Percentiles rank a stretch among this genome's conserved stretches.
phyloP scores from a whole-genome alignment of 2,888 invertebrate genomes.

The Pristionchus mayeri region DNA sequence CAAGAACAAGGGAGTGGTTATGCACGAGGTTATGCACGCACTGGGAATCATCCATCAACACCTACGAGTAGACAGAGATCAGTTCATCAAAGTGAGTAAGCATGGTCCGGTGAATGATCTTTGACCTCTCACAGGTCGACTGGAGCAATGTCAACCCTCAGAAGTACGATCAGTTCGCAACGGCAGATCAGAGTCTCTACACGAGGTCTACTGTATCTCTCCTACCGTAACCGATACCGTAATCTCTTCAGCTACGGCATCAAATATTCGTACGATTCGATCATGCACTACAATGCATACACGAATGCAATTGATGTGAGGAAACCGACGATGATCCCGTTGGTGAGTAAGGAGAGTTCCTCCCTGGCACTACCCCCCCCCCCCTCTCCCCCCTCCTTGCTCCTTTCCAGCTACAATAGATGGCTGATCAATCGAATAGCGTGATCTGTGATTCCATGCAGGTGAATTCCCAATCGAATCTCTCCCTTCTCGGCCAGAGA shows the following conservation, averaged over 20 bases:
- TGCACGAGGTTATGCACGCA: slow-evolving; percentile 72
- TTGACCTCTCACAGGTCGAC: slow-evolving; percentile 56
- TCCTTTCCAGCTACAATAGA: too few relatives aligned
- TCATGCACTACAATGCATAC: slow-evolving; percentile 64
- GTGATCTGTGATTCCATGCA: not conserved
- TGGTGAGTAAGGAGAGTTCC: slow-evolving; percentile 10
- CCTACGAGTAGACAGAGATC: slow-evolving; percentile 66
- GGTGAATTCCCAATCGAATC: not conserved
- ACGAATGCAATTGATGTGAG: slow-evolving; percentile 57
- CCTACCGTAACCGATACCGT: not conserved
- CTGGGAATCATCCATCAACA: slow-evolving; percentile 70
- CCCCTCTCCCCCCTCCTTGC: not conserved
- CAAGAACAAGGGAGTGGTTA: slow-evolving; percentile 67
- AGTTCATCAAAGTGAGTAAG: slow-evolving; percentile 57
- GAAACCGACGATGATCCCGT: slow-evolving; percentile 62
- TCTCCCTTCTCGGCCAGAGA: slow-evolving; percentile 8
- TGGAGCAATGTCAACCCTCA: slow-evolving; percentile 73
- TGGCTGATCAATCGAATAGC: not conserved
- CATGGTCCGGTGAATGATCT: not conserved
- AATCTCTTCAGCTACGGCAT: slow-evolving; percentile 56
- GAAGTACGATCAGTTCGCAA: slow-evolving; percentile 70
- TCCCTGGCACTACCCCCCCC: not conserved
- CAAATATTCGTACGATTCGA: slow-evolving; percentile 58
- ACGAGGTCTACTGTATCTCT: slow-evolving; percentile 54
- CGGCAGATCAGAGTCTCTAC: slow-evolving; percentile 67